phyloP scores from a whole-genome alignment of 2,113 vertebrate genomes.

The Stegostoma tigrinum region DNA sequence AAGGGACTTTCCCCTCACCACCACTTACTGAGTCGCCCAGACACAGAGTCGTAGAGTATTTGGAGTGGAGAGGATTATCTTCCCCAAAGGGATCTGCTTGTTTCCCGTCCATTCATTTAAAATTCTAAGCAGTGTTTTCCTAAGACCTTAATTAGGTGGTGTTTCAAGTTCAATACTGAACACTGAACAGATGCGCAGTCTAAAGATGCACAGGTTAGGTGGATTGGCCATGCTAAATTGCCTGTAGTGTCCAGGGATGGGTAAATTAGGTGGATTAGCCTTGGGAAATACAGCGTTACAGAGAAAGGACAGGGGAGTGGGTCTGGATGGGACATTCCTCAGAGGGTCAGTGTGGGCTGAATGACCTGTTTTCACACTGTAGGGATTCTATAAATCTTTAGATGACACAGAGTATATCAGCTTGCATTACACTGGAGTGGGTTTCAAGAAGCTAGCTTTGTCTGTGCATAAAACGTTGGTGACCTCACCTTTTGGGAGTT shows the following conservation, averaged over 20 bases:
- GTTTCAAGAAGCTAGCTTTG: neutral
- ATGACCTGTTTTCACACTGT: too few relatives aligned
- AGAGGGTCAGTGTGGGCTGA: too few relatives aligned
- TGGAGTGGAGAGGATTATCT: neutral
- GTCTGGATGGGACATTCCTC: too few relatives aligned
- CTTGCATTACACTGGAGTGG: neutral
- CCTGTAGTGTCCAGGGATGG: too few relatives aligned
- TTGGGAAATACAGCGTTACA: too few relatives aligned
- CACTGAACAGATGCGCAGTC: neutral
- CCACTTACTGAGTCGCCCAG: neutral
- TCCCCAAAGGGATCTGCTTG: neutral
- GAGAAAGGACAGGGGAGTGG: too few relatives aligned
- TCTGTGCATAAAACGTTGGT: neutral
- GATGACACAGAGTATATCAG: neutral
- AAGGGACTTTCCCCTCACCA: neutral
- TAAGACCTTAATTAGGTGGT: neutral
- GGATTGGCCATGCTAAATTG: too few relatives aligned
- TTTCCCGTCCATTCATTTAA: neutral
- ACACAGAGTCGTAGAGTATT: neutral
- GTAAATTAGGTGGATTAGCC: too few relatives aligned
- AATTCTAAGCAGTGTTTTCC: neutral
- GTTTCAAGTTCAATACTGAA: constrained; percentile 7
- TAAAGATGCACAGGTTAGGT: too few relatives aligned
- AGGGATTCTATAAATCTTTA: too few relatives aligned
- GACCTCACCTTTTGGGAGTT: neutral